phyloP scores from a whole-genome alignment of 2,797 vertebrate species.

The Notamacropus eugenii region DNA sequence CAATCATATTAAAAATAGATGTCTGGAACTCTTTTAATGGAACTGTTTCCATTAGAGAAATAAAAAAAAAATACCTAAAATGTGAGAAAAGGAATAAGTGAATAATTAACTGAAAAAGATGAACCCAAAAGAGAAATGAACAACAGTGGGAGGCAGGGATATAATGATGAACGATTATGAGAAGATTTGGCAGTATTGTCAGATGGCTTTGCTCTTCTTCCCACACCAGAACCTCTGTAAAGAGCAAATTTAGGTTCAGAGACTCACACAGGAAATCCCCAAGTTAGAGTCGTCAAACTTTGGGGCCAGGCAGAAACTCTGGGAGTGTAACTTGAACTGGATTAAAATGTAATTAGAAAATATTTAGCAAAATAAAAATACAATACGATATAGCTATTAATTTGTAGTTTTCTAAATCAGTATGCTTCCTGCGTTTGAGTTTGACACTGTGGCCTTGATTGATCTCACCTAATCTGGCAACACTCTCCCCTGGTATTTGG shows the following conservation, averaged over 20 bases:
- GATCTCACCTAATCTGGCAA: neutral
- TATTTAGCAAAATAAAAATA: neutral
- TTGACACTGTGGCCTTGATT: neutral
- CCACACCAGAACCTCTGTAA: constrained; percentile 24
- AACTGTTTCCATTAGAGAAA: constrained; percentile 21
- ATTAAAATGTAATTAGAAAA: neutral
- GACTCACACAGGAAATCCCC: constrained; percentile 31
- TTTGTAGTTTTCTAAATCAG: neutral
- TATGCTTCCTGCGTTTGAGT: neutral
- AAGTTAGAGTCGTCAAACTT: neutral
- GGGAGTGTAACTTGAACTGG: neutral
- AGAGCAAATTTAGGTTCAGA: constrained; percentile 39
- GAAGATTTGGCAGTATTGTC: neutral
- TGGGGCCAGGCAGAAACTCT: neutral
- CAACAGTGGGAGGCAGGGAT: neutral
- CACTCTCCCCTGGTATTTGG: constrained; percentile 32
- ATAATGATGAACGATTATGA: neutral
- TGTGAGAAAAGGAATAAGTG: neutral
- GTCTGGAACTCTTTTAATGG: neutral
- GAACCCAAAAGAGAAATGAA: neutral
- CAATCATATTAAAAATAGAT: neutral
- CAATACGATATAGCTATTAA: neutral
- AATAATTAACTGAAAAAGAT: constrained; percentile 6
- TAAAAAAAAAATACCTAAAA: constrained; percentile 17
- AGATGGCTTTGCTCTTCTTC: constrained; percentile 5